phyloP scores from a whole-genome alignment of 2,113 vertebrate species.

The Hucho hucho region DNA sequence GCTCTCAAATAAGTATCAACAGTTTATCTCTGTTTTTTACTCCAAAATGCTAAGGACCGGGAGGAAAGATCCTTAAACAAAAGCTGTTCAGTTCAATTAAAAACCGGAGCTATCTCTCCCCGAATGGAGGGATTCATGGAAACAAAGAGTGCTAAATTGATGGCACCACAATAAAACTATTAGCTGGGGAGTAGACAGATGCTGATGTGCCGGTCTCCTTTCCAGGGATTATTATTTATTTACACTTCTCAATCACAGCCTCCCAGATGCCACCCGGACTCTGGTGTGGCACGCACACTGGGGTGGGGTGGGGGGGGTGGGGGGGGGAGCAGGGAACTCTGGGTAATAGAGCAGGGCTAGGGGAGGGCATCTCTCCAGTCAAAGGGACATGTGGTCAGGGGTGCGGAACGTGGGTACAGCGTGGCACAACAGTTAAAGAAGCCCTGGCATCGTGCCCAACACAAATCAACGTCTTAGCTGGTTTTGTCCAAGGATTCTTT shows the following conservation, averaged over 20 bases:
- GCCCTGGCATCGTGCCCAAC: slow-evolving; percentile 44
- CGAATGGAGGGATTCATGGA: slow-evolving; percentile 57
- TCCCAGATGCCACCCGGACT: slow-evolving; percentile 80
- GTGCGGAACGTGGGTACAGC: slow-evolving; percentile 45
- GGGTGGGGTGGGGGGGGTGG: slow-evolving; percentile 1
- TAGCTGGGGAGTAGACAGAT: slow-evolving; percentile 82
- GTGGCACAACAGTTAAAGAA: slow-evolving; percentile 20
- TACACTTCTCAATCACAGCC: slow-evolving; percentile 82
- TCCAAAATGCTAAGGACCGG: slow-evolving; percentile 33
- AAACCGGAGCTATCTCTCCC: slow-evolving; percentile 70
- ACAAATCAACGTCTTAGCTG: slow-evolving; percentile 40
- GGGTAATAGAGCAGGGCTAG: slow-evolving; percentile 52
- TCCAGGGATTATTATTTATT: slow-evolving; percentile 86
- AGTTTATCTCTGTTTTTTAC: not conserved
- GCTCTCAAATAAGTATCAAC: slow-evolving; percentile 23
- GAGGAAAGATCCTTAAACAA: slow-evolving; percentile 73
- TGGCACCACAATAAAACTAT: slow-evolving; percentile 80
- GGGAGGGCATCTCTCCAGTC: slow-evolving; percentile 28
- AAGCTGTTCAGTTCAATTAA: slow-evolving; percentile 77
- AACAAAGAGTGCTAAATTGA: slow-evolving; percentile 82
- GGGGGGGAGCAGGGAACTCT: slow-evolving; percentile 36
- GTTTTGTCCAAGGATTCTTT: slow-evolving; percentile 54
- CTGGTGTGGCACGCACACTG: slow-evolving; percentile 66
- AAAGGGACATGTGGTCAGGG: not conserved
- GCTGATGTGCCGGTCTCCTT: slow-evolving; percentile 80